A percentile compares a stretch with the other conserved stretches of the same genome.
phyloP scores from a whole-genome alignment of 2,797 vertebrate genomes.

The Momotus momota region DNA sequence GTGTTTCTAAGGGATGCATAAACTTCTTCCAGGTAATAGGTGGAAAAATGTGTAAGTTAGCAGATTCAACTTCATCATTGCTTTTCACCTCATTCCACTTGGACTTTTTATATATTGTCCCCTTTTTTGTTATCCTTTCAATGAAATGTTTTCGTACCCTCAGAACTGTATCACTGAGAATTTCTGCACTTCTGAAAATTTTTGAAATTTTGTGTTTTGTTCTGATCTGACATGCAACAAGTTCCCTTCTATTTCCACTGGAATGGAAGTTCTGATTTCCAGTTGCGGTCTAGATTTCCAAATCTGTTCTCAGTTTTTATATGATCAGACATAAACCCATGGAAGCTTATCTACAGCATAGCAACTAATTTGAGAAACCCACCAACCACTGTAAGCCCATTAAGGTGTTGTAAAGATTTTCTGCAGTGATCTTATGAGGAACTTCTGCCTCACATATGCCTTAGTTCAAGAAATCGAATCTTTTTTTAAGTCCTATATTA shows the following conservation, averaged over 20 bases:
- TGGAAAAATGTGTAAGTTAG: not conserved
- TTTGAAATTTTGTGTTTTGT: accelerated
- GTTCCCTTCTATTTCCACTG: not conserved
- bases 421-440: not conserved
- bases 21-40: not conserved
- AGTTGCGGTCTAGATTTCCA: not conserved
- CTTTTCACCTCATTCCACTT: not conserved
- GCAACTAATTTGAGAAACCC: not conserved
- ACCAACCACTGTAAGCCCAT: not conserved
- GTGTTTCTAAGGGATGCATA: not conserved
- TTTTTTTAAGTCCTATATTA: not conserved
- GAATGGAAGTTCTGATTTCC: not conserved
- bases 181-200: not conserved
- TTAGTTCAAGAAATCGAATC: not conserved
- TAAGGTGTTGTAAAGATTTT: not conserved
- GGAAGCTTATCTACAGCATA: not conserved
- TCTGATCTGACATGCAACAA: not conserved
- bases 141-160: not conserved
- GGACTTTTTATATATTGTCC: not conserved
- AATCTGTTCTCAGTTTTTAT: not conserved
- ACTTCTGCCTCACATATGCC: not conserved
- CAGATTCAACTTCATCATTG: not conserved
- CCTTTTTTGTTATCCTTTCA: not conserved
- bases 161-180: not conserved
- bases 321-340: not conserved